Evolutionary conservation across 1,140 invertebrate species (phyloP).

Genomic region (Laodelphax striatellus): DNA sequence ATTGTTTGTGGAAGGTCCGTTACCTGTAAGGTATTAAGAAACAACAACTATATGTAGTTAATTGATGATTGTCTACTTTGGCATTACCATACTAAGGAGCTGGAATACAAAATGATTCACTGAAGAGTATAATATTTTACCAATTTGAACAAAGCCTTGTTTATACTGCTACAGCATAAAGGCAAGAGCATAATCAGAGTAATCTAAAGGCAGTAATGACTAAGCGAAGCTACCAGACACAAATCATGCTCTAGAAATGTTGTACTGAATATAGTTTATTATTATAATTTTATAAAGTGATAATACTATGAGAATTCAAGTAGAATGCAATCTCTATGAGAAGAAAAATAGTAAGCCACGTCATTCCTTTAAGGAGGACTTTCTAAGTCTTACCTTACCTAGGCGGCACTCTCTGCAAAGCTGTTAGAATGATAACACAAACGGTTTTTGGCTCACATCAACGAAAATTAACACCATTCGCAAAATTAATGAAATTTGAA

Average conservation of each 20-base stretch:
- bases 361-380: neutral
- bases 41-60: neutral
- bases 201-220: neutral
- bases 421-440: neutral
- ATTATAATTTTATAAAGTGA: neutral
- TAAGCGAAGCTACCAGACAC: neutral
- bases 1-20: neutral
- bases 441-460: neutral
- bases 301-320: too few species aligned
- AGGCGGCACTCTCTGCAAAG: neutral
- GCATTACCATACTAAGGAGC: neutral
- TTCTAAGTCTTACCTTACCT: neutral
- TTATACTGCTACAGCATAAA: slow-evolving; percentile 1
- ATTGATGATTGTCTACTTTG: neutral
- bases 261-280: neutral
- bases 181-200: neutral
- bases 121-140: neutral
- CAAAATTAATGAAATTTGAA: neutral
- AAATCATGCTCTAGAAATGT: neutral
- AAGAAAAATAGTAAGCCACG: neutral
- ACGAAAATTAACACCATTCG: neutral
- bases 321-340: neutral
- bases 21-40: neutral
- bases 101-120: neutral
- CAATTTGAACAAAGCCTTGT: neutral